Base-by-base conservation (phyloP, 2,797 vertebrate species). In the Argyrosomus regius region DNA sequence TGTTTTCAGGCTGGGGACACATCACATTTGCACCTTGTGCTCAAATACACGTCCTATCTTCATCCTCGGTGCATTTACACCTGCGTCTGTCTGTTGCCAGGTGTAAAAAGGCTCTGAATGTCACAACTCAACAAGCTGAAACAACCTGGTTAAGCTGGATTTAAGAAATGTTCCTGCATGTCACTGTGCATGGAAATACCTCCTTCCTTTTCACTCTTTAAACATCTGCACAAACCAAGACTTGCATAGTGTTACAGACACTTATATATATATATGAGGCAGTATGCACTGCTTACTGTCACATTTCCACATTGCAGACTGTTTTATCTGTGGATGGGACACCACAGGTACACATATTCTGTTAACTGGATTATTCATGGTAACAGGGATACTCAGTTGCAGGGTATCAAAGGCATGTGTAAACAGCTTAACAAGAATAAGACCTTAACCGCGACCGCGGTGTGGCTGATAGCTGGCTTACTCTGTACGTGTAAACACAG, bases 371-470 rank as follows among this genome's bases (percentile, higher is more conserved):
- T 93, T 93, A 90, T 85, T 74, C 87, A 66, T 57, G 88, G 81
- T 75, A 79, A 85, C 86, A 68, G 77, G 83, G 86, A 83, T 78
- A 67, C 75, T 88, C 87, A 68, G 58, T 82, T 16, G 53, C 85
- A 53, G 78, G 68, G 73, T 81, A 85, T 89, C 87, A 87, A 87
- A 86, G 84, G 80, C 87, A 72, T 66, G 83, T 81, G 78, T 86
- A 92, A 93, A 93, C 89, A 89, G 90, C 89, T 93, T 93, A 92
- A 81, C 90, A 80, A 52, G 82, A 92, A 91, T 84, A 91, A 93
- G 79, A 88, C 80, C 88, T 88, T 14, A 69, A 77, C 88, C 66
- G 65, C 65, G 31, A 76, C 88, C 65, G 65, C 62, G 31, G 87
- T 77, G 88, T 84, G 87, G 81, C 72, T 83, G 80, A 92, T 87